These are phyloP conservation scores for Labia minor DNA, from an alignment of 2,888 invertebrate genomes.

Conservation along the genomic window DNA sequence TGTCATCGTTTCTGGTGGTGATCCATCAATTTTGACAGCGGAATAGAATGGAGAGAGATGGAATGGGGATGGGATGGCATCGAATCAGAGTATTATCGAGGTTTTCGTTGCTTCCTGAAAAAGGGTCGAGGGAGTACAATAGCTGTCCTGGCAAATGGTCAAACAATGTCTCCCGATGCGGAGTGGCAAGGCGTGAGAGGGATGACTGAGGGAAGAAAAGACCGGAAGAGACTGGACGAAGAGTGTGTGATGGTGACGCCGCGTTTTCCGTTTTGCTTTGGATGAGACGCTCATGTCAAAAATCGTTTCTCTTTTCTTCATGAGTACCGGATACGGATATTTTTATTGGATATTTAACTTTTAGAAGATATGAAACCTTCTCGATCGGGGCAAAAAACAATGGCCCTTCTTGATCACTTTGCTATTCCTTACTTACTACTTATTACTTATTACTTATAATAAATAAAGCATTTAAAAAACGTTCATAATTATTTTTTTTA, in stretches of 20 bases:
- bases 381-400: no score
- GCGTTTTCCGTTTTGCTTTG: neutral
- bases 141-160: slow-evolving; percentile 7
- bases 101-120: neutral
- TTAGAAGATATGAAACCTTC: no score
- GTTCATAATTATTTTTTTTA: no score
- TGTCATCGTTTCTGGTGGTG: neutral
- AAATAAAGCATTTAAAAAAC: no score
- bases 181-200: neutral
- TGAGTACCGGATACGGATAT: neutral
- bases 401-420: no score
- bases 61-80: neutral
- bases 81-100: slow-evolving; percentile 3
- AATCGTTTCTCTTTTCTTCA: neutral
- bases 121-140: neutral
- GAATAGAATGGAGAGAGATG: neutral
- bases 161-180: neutral
- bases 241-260: neutral
- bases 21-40: neutral
- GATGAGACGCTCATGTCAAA: neutral
- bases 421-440: no score
- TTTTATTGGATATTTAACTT: slow-evolving; percentile 13
- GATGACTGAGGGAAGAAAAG: neutral
- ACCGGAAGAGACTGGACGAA: neutral
- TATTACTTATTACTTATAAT: no score